These are phyloP conservation scores for Halisarca cf. caerulea DNA, from an alignment of 37 sponge, comb jelly and placozoan species.

Conservation along the genomic window DNA sequence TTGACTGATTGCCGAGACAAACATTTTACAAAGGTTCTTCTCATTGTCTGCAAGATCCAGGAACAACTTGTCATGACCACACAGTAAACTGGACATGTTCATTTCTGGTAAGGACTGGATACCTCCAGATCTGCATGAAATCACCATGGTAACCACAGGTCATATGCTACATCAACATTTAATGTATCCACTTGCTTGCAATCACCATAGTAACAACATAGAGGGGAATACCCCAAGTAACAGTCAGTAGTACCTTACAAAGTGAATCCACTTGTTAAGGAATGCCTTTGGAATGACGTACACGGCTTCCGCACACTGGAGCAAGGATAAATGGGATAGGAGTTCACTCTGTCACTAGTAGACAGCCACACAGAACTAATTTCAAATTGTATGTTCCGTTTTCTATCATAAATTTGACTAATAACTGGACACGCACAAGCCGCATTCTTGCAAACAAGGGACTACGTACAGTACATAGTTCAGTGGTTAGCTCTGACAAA, in stretches of 20 bases:
- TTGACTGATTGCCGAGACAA: no score
- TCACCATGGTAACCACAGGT: no score
- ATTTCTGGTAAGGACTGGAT: neutral
- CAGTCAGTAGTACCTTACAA: neutral
- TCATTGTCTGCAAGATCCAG: neutral
- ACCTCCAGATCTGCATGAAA: neutral
- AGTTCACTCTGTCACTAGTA: no score
- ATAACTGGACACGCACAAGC: no score
- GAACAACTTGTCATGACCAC: neutral
- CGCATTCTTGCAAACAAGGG: no score
- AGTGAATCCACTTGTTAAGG: conserved; percentile 4
- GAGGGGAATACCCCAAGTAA: neutral
- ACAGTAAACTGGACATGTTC: neutral
- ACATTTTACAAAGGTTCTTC: no score
- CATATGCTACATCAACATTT: no score
- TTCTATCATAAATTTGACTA: neutral
- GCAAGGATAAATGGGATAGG: no score
- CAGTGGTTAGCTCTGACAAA: no score
- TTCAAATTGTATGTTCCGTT: neutral
- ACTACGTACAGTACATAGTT: no score
- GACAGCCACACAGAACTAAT: no score
- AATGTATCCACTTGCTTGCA: neutral
- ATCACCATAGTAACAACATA: no score
- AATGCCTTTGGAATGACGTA: neutral
- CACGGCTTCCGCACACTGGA: neutral